Percentiles rank a stretch among this genome's conserved stretches.
phyloP scores from a whole-genome alignment of 2,113 vertebrate genomes.

The Carassius carassius region DNA sequence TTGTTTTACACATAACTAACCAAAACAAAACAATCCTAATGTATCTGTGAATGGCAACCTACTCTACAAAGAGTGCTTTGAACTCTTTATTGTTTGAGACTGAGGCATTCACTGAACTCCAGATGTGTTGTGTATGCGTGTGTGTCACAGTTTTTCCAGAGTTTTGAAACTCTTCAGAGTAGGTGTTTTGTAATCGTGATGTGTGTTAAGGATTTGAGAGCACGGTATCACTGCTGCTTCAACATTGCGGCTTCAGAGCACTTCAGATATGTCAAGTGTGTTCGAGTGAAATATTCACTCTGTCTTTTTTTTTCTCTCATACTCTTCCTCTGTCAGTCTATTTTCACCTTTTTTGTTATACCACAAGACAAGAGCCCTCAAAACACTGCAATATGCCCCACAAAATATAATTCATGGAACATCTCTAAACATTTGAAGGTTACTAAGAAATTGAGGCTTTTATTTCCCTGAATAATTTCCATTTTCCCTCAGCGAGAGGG shows the following conservation, averaged over 20 bases:
- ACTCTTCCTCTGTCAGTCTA: conserved; percentile 9
- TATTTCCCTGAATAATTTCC: conserved; percentile 4
- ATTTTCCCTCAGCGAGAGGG: neutral
- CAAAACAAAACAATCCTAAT: neutral
- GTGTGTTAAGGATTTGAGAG: conserved; percentile 45
- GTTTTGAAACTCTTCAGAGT: conserved; percentile 11
- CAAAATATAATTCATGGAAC: neutral
- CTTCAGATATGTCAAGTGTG: conserved; percentile 9
- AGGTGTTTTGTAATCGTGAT: neutral
- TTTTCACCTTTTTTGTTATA: neutral
- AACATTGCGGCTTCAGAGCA: neutral
- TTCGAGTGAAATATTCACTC: conserved; percentile 13
- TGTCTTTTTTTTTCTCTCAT: neutral
- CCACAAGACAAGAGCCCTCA: conserved; percentile 19
- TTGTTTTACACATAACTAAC: neutral
- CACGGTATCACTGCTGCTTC: conserved; percentile 6
- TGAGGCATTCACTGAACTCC: neutral
- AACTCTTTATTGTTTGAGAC: conserved; percentile 9
- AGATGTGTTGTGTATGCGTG: neutral
- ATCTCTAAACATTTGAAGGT: conserved; percentile 14
- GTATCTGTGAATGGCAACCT: neutral
- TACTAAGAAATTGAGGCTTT: conserved; percentile 1
- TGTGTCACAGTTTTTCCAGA: neutral
- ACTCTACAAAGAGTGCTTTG: neutral
- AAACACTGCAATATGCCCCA: conserved; percentile 16